phyloP scores from a whole-genome alignment of 2,888 invertebrate species.

The Baccha elongata region DNA sequence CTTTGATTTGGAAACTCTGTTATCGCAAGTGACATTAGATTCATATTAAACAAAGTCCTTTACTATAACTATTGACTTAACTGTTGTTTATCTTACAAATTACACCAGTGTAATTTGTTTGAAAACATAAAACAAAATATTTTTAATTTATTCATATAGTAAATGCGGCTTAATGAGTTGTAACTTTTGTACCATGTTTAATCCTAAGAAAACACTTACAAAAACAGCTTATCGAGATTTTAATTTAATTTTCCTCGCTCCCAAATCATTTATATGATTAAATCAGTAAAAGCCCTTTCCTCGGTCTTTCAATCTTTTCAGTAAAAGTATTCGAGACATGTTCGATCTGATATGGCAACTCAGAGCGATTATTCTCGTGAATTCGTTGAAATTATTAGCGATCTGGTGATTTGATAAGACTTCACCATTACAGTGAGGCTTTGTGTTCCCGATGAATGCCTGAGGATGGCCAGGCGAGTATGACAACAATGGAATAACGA shows the following conservation, averaged over 20 bases:
- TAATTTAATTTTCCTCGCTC: background rate
- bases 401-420: constrained; percentile 70
- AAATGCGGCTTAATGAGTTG: no score
- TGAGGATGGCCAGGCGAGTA: constrained; percentile 22
- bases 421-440: constrained; percentile 34
- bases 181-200: no score
- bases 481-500: no score
- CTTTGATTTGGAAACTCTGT: no score
- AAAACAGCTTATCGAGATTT: background rate
- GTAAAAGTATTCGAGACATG: constrained; percentile 54
- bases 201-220: no score
- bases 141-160: no score
- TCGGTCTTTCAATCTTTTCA: background rate
- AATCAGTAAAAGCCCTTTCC: constrained; percentile 39
- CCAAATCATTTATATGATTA: constrained; percentile 43
- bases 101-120: no score
- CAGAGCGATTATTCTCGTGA: constrained; percentile 73
- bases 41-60: no score
- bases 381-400: constrained; percentile 74
- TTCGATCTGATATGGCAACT: constrained; percentile 67
- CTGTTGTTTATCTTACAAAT: no score
- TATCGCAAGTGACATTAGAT: no score
- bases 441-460: constrained; percentile 62
- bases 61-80: no score
- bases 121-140: no score